Evolutionary conservation across 2,797 vertebrate genomes (phyloP).

Genomic region (Eulemur mongoz): DNA sequence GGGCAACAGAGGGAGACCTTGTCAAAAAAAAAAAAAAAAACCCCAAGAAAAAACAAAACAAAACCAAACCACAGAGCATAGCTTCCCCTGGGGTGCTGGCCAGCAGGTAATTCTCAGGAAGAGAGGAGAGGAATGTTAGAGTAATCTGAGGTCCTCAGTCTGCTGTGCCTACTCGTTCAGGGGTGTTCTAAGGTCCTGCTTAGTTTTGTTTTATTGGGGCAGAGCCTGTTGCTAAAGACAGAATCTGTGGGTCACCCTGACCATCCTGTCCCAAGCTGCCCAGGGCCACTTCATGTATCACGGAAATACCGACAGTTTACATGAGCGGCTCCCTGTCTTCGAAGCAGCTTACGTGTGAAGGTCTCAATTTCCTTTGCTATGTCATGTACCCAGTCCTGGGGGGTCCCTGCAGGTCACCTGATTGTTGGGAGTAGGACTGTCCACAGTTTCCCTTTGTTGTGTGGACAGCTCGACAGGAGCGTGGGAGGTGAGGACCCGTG

Average conservation of each 20-base stretch:
- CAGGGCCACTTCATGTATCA: too few relatives aligned
- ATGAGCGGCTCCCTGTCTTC: too few relatives aligned
- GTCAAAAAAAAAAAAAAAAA: neutral
- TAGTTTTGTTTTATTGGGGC: neutral
- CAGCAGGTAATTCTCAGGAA: neutral
- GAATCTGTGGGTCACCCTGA: neutral
- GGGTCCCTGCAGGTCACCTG: neutral
- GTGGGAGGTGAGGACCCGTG: neutral
- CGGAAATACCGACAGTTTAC: neutral
- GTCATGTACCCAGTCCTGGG: neutral
- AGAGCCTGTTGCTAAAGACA: neutral
- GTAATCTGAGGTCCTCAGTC: neutral
- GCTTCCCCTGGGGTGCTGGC: neutral
- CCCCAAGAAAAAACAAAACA: neutral
- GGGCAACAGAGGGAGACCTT: neutral
- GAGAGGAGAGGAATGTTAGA: neutral
- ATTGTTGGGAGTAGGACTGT: neutral
- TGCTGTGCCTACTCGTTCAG: too few relatives aligned
- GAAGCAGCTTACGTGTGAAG: neutral
- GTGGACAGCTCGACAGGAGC: neutral
- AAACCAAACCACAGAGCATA: too few relatives aligned
- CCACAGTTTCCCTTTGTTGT: accelerated
- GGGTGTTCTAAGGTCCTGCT: neutral
- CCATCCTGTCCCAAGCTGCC: neutral
- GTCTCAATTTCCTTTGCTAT: accelerated